Evolutionary conservation across 2,888 invertebrate genomes (phyloP), one percentile per base, ranked within the genome.

Genomic region (Ptilodon capucinus): DNA sequence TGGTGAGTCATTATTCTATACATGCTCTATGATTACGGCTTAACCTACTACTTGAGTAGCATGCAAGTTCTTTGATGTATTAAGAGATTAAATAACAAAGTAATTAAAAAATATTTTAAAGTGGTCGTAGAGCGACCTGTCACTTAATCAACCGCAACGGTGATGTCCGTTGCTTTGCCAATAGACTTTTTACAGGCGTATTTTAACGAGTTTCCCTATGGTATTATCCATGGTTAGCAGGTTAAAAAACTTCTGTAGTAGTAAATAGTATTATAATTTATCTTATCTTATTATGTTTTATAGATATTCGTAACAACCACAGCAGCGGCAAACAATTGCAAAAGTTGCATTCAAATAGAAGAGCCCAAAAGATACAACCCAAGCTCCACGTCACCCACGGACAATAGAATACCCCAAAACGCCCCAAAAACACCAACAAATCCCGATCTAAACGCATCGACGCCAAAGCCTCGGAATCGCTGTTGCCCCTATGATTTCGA

Each of bases 401-500:
- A 25, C 11, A 40, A 40, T 7, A 16, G 7, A 9, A 1, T 25
- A 40, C 25, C 32, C 13, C 11, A 18, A 18, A 3, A 50, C 44
- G 11, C 25, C 40, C 21, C 34, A 25, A 44, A 44, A n/a, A 8
- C 7, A 16, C 13, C 18, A 32, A 8, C n/a, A n/a, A 4, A 13
- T 25, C 14, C 8, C 14, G 28, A 14, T 13, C 23, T 17, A 18
- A 30, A 34, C 4, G 17, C 14, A 19, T 16, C 13, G 2, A 1
- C n/a, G 17, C 38, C 9, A 16, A 42, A 39, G 23, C 61, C 46
- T 11, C 61, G 66, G 38, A 81, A 62, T 4, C 67, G 63, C 4
- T 88, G 88, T 49, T 86, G 86, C 48, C 86, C 86, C 0, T 88
- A 89, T 42, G 70, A 83, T 21, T 87, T 84, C 46, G 76, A 87